These are phyloP conservation scores for Geopemphigus sp. DNA, from an alignment of 1,140 invertebrate species.

Conservation along the genomic window DNA sequence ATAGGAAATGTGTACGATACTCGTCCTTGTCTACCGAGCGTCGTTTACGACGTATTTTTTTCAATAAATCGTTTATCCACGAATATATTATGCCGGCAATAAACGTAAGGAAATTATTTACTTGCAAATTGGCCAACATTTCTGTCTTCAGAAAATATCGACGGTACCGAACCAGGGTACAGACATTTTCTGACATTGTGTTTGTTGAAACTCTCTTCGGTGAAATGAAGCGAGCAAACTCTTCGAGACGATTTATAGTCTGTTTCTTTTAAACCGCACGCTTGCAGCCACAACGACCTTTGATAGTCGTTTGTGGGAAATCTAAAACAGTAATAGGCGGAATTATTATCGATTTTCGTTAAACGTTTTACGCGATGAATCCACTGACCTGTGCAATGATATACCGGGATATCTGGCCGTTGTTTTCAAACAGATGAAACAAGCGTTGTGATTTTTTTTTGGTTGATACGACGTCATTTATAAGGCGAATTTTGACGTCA, in stretches of 20 bases:
- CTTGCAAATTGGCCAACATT: too few species aligned
- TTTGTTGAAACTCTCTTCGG: not conserved
- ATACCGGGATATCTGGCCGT: not conserved
- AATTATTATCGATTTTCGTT: not conserved
- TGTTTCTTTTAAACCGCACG: not conserved
- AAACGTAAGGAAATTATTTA: too few species aligned
- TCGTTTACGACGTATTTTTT: too few species aligned
- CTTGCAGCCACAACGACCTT: not conserved
- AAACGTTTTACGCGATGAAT: too few species aligned
- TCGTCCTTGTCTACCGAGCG: too few species aligned
- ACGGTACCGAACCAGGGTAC: not conserved
- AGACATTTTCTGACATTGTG: not conserved
- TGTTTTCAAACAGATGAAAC: not conserved
- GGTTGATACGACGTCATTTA: too few species aligned
- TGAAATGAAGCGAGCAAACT: not conserved
- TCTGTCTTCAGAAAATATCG: too few species aligned
- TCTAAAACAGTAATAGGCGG: not conserved
- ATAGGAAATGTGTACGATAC: too few species aligned
- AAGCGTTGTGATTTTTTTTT: not conserved
- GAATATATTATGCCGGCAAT: too few species aligned
- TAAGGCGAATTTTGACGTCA: too few species aligned
- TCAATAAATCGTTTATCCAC: too few species aligned
- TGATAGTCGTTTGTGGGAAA: not conserved
- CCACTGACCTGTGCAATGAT: not conserved
- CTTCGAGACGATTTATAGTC: not conserved